Percentiles rank a stretch among this genome's conserved stretches.
phyloP scores from a whole-genome alignment of 2,113 vertebrate species.

The Proterorhinus semilunaris region DNA sequence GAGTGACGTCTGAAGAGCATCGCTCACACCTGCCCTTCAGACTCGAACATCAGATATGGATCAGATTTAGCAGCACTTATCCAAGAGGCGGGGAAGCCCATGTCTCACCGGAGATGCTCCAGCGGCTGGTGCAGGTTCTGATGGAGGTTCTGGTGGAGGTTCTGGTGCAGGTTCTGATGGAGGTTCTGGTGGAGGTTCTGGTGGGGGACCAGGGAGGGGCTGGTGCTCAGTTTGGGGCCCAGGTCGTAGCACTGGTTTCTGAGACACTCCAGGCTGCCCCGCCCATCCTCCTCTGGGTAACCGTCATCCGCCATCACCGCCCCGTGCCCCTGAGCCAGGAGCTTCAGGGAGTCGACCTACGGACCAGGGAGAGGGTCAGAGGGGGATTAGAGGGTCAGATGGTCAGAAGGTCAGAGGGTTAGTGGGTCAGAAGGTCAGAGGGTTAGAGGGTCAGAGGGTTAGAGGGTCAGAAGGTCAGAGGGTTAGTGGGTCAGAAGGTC shows the following conservation, averaged over 20 bases:
- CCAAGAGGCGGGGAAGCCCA: no score
- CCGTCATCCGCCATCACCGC: constrained; percentile 86
- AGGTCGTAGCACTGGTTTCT: constrained; percentile 97
- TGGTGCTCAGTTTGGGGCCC: constrained; percentile 90
- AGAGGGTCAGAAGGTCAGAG: no score
- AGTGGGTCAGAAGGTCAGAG: not conserved
- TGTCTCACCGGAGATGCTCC: no score
- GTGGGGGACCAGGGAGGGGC: constrained; percentile 61
- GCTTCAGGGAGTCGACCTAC: constrained; percentile 90
- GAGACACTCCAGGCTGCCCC: constrained; percentile 91
- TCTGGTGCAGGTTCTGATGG: not conserved
- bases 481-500: no score
- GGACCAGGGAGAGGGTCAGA: not conserved
- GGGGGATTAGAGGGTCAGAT: not conserved
- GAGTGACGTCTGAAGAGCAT: no score
- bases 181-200: constrained; percentile 3
- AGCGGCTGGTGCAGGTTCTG: no score
- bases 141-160: no score
- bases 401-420: not conserved
- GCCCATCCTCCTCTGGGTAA: constrained; percentile 78
- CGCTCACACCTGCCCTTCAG: no score
- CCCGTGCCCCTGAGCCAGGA: constrained; percentile 95
- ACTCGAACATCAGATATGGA: no score
- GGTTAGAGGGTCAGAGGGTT: no score
- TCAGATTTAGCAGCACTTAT: no score